Evolutionary conservation across 2,113 vertebrate species (phyloP).

Genomic region (Pipa parva): DNA sequence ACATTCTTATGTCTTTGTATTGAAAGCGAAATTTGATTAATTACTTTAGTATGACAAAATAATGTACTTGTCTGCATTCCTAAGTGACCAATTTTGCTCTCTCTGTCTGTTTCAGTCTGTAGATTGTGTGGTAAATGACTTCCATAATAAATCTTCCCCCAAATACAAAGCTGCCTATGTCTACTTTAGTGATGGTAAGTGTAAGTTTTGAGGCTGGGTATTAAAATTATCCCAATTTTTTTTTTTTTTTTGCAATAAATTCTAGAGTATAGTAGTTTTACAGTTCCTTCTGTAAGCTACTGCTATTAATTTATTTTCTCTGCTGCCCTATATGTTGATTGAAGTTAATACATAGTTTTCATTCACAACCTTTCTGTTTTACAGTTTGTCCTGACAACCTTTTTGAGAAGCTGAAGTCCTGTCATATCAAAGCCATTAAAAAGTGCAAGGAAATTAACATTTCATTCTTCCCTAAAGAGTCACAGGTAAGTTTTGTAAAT

Average conservation of each 20-base stretch:
- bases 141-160: conserved; percentile 72
- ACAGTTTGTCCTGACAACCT: conserved; percentile 85
- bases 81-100: no score
- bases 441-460: conserved; percentile 91
- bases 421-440: conserved; percentile 80
- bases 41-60: no score
- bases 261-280: no score
- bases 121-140: conserved; percentile 85
- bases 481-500: conserved; percentile 68
- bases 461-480: conserved; percentile 85
- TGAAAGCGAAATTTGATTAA: no score
- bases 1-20: no score
- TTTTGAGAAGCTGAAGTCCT: conserved; percentile 83
- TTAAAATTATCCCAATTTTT: no score
- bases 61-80: no score
- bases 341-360: no score
- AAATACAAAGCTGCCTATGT: conserved; percentile 91
- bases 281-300: no score
- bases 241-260: no score
- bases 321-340: no score
- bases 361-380: background rate
- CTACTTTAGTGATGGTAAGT: conserved; percentile 97
- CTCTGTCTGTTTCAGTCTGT: conserved; percentile 67
- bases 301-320: no score
- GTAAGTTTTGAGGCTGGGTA: conserved; percentile 4